Conservation (phyloP, 1,140 invertebrate species). For the Halyomorpha halys region DNA sequence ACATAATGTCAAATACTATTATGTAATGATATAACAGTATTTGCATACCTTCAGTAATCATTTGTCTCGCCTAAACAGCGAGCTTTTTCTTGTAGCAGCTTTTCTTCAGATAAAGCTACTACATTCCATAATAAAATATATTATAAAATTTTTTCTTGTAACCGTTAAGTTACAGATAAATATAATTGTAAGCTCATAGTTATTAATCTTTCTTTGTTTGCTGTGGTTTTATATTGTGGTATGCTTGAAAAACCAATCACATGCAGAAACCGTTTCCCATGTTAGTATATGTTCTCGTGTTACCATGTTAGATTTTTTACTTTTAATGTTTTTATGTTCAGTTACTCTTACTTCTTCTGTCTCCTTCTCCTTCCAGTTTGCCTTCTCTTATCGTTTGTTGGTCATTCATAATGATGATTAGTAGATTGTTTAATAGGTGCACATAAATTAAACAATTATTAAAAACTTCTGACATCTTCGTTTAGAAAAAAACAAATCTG, state of each 20-base stretch:
- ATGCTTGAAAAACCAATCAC: slow-evolving; percentile 17
- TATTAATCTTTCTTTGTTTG: slow-evolving; percentile 22
- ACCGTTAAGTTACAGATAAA: slow-evolving; percentile 24
- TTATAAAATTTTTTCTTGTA: slow-evolving; percentile 19
- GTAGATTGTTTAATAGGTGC: slow-evolving; percentile 15
- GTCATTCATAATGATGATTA: slow-evolving; percentile 16
- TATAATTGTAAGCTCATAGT: slow-evolving; percentile 22
- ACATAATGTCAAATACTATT: slow-evolving; percentile 32
- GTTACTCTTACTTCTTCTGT: slow-evolving; percentile 2
- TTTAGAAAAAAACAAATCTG: no score
- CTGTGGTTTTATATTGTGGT: slow-evolving; percentile 24
- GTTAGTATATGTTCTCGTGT: slow-evolving; percentile 1
- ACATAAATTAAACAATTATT: slow-evolving; percentile 9
- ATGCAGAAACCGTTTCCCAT: slow-evolving; percentile 13
- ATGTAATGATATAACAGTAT: slow-evolving; percentile 29
- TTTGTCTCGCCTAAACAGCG: slow-evolving; percentile 13
- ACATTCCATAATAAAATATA: slow-evolving; percentile 18
- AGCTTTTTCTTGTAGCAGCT: slow-evolving; percentile 16
- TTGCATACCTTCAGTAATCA: slow-evolving; percentile 22
- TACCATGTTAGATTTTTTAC: slow-evolving; percentile 10
- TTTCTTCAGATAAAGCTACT: slow-evolving; percentile 11
- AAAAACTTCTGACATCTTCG: background rate
- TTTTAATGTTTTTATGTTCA: slow-evolving; percentile 6
- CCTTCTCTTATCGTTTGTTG: slow-evolving; percentile 15
- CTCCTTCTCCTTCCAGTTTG: slow-evolving; percentile 8